These are phyloP conservation scores for Campoletis raptor DNA, from an alignment of 2,888 invertebrate genomes.

Conservation along the genomic window DNA sequence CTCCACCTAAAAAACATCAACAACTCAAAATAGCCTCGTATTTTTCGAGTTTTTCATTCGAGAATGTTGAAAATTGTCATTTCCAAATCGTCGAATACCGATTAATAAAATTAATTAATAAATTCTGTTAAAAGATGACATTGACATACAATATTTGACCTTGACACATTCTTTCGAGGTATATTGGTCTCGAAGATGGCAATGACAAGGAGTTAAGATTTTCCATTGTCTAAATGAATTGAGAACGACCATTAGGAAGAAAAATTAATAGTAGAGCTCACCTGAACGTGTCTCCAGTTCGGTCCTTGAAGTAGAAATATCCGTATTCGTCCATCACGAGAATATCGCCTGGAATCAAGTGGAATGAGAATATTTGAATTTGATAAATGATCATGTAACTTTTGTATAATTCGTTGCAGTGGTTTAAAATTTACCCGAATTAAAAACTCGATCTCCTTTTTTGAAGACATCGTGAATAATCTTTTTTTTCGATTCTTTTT, in stretches of 20 bases:
- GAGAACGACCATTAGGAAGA: background rate
- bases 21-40: background rate
- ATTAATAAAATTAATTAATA: background rate
- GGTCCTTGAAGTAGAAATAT: conserved; percentile 96
- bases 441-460: conserved; percentile 95
- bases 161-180: no score
- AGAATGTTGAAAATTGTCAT: background rate
- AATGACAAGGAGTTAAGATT: background rate
- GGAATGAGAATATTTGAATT: background rate
- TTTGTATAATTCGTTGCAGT: background rate
- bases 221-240: background rate
- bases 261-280: conserved; percentile 62
- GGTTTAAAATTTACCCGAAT: conserved; percentile 87
- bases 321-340: conserved; percentile 96
- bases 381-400: background rate
- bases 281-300: conserved; percentile 94
- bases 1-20: conserved; percentile 89
- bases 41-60: background rate
- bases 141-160: no score
- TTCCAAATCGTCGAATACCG: background rate
- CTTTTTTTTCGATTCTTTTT: conserved; percentile 94
- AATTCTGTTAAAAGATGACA: background rate
- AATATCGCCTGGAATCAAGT: conserved; percentile 89
- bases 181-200: background rate
- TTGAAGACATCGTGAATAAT: conserved; percentile 92